These are phyloP conservation scores for Amphibalanus amphitrite DNA, from an alignment of 1,140 invertebrate genomes.

Conservation along the genomic window DNA sequence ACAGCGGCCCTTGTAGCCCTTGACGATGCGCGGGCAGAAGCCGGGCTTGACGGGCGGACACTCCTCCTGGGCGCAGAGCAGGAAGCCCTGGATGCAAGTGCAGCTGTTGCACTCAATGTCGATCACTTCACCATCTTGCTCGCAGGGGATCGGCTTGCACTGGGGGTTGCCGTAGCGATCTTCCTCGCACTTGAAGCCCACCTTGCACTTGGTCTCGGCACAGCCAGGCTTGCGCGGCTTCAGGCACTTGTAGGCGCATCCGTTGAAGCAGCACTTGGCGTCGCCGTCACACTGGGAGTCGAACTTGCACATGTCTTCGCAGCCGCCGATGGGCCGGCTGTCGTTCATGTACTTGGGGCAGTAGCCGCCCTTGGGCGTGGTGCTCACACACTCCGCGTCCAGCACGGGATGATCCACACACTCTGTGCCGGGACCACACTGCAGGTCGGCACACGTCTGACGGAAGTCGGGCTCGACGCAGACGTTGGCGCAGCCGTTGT, in stretches of 20 bases:
- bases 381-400: neutral
- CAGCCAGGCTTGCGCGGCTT: neutral
- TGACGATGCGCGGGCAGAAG: conserved; percentile 3
- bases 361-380: neutral
- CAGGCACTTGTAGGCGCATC: neutral
- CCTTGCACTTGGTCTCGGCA: conserved; percentile 1
- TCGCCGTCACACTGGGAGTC: neutral
- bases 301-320: neutral
- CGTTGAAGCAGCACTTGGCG: conserved; percentile 5
- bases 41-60: neutral
- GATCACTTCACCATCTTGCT: neutral
- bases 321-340: neutral
- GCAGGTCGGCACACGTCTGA: neutral
- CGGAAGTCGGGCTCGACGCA: neutral
- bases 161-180: neutral
- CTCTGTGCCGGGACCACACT: neutral
- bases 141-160: neutral
- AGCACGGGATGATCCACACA: neutral
- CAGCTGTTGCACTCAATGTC: conserved; percentile 4
- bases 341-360: conserved; percentile 1
- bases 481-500: conserved; percentile 1
- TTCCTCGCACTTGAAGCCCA: neutral
- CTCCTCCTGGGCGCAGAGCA: neutral
- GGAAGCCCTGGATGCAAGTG: conserved; percentile 5
- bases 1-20: neutral